These are phyloP conservation scores for Argyrosomus japonicus DNA, from an alignment of 2,113 vertebrate genomes.

Conservation along the genomic window DNA sequence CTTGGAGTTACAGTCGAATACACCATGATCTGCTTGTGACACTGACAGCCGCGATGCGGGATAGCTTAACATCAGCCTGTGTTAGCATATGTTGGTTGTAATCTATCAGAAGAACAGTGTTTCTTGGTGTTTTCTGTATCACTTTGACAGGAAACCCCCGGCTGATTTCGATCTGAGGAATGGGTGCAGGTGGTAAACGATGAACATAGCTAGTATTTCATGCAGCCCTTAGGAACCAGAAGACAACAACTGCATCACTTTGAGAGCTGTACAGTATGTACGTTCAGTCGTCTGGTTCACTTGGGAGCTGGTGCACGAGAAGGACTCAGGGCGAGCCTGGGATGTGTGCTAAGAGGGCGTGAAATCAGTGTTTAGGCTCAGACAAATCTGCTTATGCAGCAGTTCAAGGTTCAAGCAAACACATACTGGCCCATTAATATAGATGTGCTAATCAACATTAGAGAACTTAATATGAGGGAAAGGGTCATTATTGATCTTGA, in stretches of 20 bases:
- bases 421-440: neutral
- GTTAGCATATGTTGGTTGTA: conserved; percentile 24
- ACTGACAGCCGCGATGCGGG: neutral
- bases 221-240: conserved; percentile 31
- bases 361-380: neutral
- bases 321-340: conserved; percentile 12
- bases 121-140: conserved; percentile 19
- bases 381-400: conserved; percentile 9
- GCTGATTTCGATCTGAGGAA: conserved; percentile 16
- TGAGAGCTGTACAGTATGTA: conserved; percentile 34
- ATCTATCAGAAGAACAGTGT: conserved; percentile 3
- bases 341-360: neutral
- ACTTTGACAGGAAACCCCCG: conserved; percentile 21
- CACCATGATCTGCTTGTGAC: conserved; percentile 3
- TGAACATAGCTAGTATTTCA: conserved; percentile 31
- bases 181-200: conserved; percentile 26
- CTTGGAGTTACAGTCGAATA: neutral
- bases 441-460: neutral
- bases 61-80: neutral
- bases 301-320: conserved; percentile 8
- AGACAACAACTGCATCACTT: conserved; percentile 45
- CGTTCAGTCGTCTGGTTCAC: conserved; percentile 18
- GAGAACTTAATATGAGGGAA: neutral
- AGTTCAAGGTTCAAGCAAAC: neutral
- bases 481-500: conserved; percentile 2